A percentile compares a stretch with the other conserved stretches of the same genome.
These are phyloP conservation scores for Pachyuromys duprasi DNA, from an alignment of 2,797 vertebrate species.

Conservation along the genomic window DNA sequence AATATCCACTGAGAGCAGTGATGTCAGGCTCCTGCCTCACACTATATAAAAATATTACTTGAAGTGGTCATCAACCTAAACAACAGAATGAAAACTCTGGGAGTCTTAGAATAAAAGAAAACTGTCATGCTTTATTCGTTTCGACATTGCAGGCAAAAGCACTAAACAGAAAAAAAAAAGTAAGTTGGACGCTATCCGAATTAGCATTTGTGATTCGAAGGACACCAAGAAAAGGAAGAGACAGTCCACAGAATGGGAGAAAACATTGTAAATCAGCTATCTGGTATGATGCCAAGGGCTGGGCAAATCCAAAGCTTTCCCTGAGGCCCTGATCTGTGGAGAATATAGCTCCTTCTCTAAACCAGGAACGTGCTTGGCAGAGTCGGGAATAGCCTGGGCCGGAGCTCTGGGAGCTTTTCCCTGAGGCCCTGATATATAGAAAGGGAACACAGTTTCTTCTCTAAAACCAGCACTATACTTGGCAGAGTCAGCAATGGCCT, in stretches of 20 bases:
- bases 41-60: not conserved
- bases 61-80: not conserved
- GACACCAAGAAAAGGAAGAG: not conserved
- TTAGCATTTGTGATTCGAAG: not conserved
- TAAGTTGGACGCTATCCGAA: not conserved
- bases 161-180: not conserved
- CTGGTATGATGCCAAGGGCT: not conserved
- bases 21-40: not conserved
- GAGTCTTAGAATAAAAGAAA: not conserved
- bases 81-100: not conserved
- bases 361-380: not conserved
- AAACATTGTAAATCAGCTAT: not conserved
- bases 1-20: not conserved
- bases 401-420: not conserved
- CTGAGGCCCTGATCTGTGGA: not conserved
- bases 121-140: not conserved
- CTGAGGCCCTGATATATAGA: not conserved
- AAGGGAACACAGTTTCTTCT: not conserved
- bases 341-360: not conserved
- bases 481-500: not conserved
- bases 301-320: not conserved
- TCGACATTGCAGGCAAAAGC: not conserved
- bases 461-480: not conserved
- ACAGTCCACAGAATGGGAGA: not conserved
- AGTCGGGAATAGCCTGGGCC: not conserved